Base-by-base conservation (phyloP, 2,888 invertebrate species). In the Tetramorium bicarinatum region DNA sequence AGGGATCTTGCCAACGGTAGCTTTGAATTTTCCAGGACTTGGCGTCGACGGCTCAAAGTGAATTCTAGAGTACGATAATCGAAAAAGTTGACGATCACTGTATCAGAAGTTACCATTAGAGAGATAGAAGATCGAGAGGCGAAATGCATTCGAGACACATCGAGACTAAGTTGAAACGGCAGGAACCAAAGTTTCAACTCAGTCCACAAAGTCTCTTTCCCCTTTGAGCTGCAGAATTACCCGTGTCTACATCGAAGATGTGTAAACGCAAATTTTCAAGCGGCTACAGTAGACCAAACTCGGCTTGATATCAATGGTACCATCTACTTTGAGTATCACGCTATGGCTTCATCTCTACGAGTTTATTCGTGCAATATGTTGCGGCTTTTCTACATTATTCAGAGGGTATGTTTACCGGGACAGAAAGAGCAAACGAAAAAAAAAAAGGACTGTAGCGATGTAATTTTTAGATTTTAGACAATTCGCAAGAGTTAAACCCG, bases 131-230 rank as follows among this genome's bases (percentile, higher is more conserved):
- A 82, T 66, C 66, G 82, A 74, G 54, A 76, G 88, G 86, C 87
- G 83, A 90, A 87, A 80, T 86, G 87, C 90, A 90, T 90, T 85
- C 81, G 85, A 87, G 89, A 84, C 85, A 85, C 85, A 85, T 84
- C 87, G 81, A 52, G 62, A 41, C 80, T 81, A 76, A 84, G 88
- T 82, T 87, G 79, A 71, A 84, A 59, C 80, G 69, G 18, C 83
- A 44, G 74, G 82, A 72, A 87, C 84, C 83, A 80, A 89, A 90
- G 84, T 90, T 89, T 89, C 85, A 75, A 84, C 88, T 81, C 74
- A 11, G 69, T 80, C 88, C 82, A 85, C 80, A 47, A 44, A 79
- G 79, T 82, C 81, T 66, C 82, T 80, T 79, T 82, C 59, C 59
- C 49, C 82, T 82, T 82, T 82, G 82, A 79, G 59, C 75, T 59